Conservation (phyloP, 2,888 invertebrate genomes). For the Drosophila antonietae region DNA sequence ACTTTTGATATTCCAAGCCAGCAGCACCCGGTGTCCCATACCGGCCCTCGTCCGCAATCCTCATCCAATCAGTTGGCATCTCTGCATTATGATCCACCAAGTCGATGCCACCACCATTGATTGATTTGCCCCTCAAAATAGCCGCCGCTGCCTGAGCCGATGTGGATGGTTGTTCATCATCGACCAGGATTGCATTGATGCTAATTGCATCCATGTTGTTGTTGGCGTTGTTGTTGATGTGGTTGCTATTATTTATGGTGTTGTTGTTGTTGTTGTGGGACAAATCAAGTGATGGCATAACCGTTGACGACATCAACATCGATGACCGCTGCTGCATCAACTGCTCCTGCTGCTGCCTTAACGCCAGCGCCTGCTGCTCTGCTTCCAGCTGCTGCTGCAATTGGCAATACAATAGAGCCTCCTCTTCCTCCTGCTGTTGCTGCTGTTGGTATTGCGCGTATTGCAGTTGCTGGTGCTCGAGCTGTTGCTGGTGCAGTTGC, state of each 20-base stretch:
- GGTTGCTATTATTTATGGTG: conserved; percentile 31
- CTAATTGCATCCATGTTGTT: conserved; percentile 65
- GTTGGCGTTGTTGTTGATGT: conserved; percentile 37
- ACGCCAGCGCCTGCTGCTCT: conserved; percentile 57
- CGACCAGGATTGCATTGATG: conserved; percentile 70
- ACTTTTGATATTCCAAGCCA: conserved; percentile 84
- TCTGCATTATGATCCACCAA: conserved; percentile 79
- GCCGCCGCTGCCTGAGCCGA: conserved; percentile 68
- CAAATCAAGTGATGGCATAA: conserved; percentile 69
- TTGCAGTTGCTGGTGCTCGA: conserved; percentile 49
- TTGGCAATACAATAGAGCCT: conserved; percentile 72
- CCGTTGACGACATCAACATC: conserved; percentile 80
- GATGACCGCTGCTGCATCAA: conserved; percentile 84
- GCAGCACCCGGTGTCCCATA: conserved; percentile 88
- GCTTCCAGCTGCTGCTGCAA: conserved; percentile 68
- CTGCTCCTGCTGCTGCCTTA: conserved; percentile 83
- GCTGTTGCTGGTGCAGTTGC: conserved; percentile 56
- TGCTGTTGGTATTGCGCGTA: conserved; percentile 66
- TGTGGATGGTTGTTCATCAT: conserved; percentile 70
- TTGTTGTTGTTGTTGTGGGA: conserved; percentile 34
- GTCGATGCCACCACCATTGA: conserved; percentile 66
- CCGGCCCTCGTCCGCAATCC: conserved; percentile 86
- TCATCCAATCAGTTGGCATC: conserved; percentile 84
- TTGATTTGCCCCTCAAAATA: conserved; percentile 37
- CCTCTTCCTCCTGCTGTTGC: conserved; percentile 56